Evolutionary conservation across 2,113 vertebrate species (phyloP).

Genomic region (Phaethon lepturus): DNA sequence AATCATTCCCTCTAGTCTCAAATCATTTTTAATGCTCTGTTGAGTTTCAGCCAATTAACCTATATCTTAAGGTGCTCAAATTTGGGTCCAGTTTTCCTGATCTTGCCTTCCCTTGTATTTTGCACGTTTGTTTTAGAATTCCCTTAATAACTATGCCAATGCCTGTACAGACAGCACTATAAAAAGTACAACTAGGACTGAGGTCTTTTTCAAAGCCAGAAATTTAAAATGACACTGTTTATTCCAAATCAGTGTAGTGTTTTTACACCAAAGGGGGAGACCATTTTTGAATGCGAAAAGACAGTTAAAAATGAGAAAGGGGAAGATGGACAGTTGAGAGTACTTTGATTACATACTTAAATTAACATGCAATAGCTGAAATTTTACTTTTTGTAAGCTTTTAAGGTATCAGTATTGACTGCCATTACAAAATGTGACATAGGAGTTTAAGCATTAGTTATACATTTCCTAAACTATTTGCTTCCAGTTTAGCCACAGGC

Average conservation of each 20-base stretch:
- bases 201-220: background rate
- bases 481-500: background rate
- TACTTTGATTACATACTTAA: slow-evolving; percentile 6
- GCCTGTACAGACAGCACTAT: background rate
- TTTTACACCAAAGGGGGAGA: slow-evolving; percentile 48
- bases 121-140: background rate
- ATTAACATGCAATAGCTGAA: background rate
- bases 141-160: background rate
- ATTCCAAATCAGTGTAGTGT: background rate
- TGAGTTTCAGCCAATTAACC: slow-evolving; percentile 28
- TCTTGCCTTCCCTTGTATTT: background rate
- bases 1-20: background rate
- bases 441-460: background rate
- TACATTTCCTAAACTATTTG: background rate
- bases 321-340: background rate
- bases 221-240: background rate
- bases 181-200: background rate
- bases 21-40: background rate
- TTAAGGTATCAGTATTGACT: background rate
- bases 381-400: background rate
- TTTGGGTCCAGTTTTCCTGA: background rate
- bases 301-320: background rate
- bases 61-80: background rate
- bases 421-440: background rate
- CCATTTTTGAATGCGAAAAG: slow-evolving; percentile 51